phyloP scores from a whole-genome alignment of 2,113 vertebrate genomes.

The Embiotoca jacksoni region DNA sequence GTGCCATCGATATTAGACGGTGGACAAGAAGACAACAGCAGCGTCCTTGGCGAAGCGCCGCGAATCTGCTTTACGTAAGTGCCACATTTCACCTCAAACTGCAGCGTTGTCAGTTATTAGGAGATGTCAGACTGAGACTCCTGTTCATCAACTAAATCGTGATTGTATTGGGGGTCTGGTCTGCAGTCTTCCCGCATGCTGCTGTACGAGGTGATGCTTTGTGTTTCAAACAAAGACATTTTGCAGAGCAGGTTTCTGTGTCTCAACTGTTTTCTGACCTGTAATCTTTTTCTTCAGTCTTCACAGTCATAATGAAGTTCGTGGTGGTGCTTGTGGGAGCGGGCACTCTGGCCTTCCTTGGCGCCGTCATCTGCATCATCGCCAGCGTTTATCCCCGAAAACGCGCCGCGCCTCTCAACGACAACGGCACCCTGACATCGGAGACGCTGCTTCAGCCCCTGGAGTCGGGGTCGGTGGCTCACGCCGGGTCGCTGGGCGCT shows the following conservation, averaged over 20 bases:
- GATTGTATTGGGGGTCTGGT: neutral
- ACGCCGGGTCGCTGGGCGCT: slow-evolving; percentile 86
- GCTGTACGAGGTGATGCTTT: neutral
- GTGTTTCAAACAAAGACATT: neutral
- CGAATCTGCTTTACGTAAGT: slow-evolving; percentile 27
- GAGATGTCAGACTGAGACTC: neutral
- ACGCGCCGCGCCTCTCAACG: slow-evolving; percentile 76
- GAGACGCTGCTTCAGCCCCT: slow-evolving; percentile 75
- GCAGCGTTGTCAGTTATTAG: neutral
- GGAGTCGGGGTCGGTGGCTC: slow-evolving; percentile 75
- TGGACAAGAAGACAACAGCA: slow-evolving; percentile 26
- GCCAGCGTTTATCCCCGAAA: slow-evolving; percentile 93
- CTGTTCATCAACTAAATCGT: neutral
- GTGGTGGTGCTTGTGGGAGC: slow-evolving; percentile 93
- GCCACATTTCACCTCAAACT: neutral
- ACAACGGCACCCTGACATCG: slow-evolving; percentile 84
- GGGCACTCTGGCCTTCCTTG: slow-evolving; percentile 93
- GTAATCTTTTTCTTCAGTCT: slow-evolving; percentile 5
- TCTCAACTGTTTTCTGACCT: neutral
- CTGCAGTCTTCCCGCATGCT: neutral
- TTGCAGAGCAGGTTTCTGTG: neutral
- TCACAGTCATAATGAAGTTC: slow-evolving; percentile 91
- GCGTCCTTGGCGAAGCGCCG: neutral
- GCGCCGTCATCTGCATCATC: slow-evolving; percentile 95
- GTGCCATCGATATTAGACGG: slow-evolving; percentile 42